Percentiles rank a stretch among this genome's conserved stretches.
These are phyloP conservation scores for Scomber japonicus DNA, from an alignment of 2,113 vertebrate genomes.

Conservation along the genomic window DNA sequence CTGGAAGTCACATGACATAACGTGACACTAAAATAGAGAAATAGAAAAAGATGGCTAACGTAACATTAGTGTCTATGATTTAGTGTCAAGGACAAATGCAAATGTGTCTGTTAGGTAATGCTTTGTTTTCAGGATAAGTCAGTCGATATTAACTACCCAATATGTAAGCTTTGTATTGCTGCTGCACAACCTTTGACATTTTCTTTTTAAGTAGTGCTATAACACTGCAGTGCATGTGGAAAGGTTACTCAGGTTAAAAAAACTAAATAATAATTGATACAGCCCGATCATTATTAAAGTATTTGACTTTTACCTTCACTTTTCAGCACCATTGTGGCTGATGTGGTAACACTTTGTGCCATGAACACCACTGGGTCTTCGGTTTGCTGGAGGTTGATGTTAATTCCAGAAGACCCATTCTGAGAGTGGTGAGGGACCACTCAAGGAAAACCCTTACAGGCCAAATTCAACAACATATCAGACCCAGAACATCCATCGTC, in stretches of 20 bases:
- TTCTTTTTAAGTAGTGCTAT: no score
- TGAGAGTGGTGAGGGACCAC: not conserved
- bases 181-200: no score
- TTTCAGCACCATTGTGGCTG: not conserved
- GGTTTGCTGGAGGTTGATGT: not conserved
- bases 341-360: not conserved
- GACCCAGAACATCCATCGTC: slow-evolving; percentile 3
- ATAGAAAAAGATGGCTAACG: no score
- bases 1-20: no score
- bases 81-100: no score
- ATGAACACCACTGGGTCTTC: not conserved
- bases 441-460: not conserved
- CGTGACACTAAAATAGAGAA: no score
- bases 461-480: not conserved
- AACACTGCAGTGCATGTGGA: not conserved
- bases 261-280: not conserved
- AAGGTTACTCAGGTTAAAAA: not conserved
- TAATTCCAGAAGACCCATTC: not conserved
- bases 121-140: no score
- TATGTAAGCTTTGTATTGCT: no score
- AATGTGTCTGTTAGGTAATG: no score
- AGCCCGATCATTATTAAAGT: not conserved
- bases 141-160: no score
- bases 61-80: no score
- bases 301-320: not conserved